Percentiles rank a stretch among this genome's conserved stretches.
These are phyloP conservation scores for Suricata suricatta DNA, from an alignment of 2,113 vertebrate genomes.

Conservation along the genomic window DNA sequence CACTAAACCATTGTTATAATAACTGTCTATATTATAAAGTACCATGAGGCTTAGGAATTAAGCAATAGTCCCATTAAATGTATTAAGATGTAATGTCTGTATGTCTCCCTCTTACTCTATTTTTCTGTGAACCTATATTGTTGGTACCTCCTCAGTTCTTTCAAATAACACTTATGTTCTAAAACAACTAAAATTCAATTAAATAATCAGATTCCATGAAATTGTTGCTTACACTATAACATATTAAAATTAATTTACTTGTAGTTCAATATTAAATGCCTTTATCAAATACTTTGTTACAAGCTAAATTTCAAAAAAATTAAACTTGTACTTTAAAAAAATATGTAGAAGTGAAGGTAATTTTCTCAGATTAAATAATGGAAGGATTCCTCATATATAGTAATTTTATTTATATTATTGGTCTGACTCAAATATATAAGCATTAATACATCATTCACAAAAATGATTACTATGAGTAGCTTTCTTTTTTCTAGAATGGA, in stretches of 20 bases:
- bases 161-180: background rate
- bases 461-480: background rate
- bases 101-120: background rate
- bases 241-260: background rate
- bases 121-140: background rate
- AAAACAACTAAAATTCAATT: background rate
- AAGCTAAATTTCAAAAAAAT: background rate
- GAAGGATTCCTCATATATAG: background rate
- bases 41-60: background rate
- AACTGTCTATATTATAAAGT: background rate
- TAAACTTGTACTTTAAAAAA: background rate
- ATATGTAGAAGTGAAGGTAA: background rate
- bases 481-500: background rate
- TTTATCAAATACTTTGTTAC: background rate
- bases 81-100: background rate
- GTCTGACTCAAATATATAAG: background rate
- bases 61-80: background rate
- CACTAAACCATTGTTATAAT: background rate
- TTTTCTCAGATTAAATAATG: background rate
- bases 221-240: background rate
- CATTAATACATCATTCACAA: background rate
- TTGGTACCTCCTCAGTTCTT: background rate
- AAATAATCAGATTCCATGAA: background rate
- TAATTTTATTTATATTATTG: background rate
- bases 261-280: background rate